These are phyloP conservation scores for Macrostomum lignano DNA, from an alignment of 1,140 invertebrate genomes.

Conservation along the genomic window DNA sequence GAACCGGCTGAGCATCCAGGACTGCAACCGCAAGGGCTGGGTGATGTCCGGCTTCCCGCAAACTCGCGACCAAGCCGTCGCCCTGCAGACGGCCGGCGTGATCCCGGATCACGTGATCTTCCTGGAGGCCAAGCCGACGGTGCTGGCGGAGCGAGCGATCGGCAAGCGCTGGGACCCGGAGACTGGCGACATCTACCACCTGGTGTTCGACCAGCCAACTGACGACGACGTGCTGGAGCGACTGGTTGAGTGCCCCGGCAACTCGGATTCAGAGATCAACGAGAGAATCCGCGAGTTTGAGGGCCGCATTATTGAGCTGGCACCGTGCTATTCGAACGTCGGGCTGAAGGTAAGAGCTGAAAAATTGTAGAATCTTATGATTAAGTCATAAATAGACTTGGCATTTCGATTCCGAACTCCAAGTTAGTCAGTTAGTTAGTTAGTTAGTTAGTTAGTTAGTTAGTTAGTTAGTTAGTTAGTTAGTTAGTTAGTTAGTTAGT, in stretches of 20 bases:
- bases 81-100: slow-evolving; percentile 17
- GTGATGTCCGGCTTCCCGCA: slow-evolving; percentile 24
- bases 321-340: slow-evolving; percentile 13
- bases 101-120: slow-evolving; percentile 25
- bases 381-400: too few relatives aligned
- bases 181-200: slow-evolving; percentile 26
- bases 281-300: slow-evolving; percentile 17
- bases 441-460: too few relatives aligned
- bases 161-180: slow-evolving; percentile 23
- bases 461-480: too few relatives aligned
- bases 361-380: too few relatives aligned
- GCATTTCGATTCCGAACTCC: too few relatives aligned
- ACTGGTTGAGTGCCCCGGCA: slow-evolving; percentile 14
- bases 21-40: slow-evolving; percentile 25
- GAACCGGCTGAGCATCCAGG: slow-evolving; percentile 16
- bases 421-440: too few relatives aligned
- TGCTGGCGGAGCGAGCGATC: slow-evolving; percentile 24
- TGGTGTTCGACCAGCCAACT: slow-evolving; percentile 22
- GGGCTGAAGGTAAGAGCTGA: slow-evolving; percentile 15
- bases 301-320: slow-evolving; percentile 17
- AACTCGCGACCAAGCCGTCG: slow-evolving; percentile 19
- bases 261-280: slow-evolving; percentile 17
- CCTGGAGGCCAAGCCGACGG: slow-evolving; percentile 20
- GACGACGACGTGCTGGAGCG: slow-evolving; percentile 14
- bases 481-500: too few relatives aligned